Base-by-base conservation (phyloP, 2,888 invertebrate species). In the Crematogaster levior region DNA sequence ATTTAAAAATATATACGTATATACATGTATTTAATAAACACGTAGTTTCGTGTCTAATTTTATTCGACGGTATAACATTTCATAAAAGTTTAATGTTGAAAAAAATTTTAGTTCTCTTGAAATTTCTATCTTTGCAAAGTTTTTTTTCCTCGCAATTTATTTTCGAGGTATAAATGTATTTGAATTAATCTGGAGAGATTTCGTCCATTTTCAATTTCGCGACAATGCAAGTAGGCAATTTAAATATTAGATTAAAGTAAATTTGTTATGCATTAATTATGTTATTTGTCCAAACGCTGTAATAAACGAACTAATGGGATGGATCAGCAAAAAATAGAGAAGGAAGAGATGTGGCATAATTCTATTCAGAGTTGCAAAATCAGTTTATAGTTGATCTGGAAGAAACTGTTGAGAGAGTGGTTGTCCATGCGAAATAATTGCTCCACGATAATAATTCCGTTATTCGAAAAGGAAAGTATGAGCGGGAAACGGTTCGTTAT, bases 21-120 rank as follows among this genome's bases (percentile, higher is more conserved):
- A n/a, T n/a, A n/a, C n/a, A n/a, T 74, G 21, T 63, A 37, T 75
- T 53, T 51, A 40, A 66, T 75, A 75, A 66, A 75, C 18, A 37
- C 34, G 51, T 40, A 51, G n/a, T 40, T 24, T 12, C 12, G n/a
- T 18, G 21, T 70, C 30, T 56, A 56, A 77, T 43, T 56, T 27
- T 56, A 68, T 21, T 34, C 1, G 10, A 15, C 15, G 43, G 4
- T 3, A 21, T 68, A 2, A 56, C 18, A 43, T 77, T 68, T 56
- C 7, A 37, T 53, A 30, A 53, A 68, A 46, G 18, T 18, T 9
- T 3, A 58, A 1, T n/a, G 7, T 66, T 30, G n/a, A 43, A 18
- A 68, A 21, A 21, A 37, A 27, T 24, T 18, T 21, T 53, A 0
- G 18, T 51, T 18, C 37, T 40, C 12, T 21, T n/a, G 10, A n/a